Percentiles rank a stretch among this genome's conserved stretches.
Conservation (phyloP, 2,888 invertebrate species). For the Aquatica leii region DNA sequence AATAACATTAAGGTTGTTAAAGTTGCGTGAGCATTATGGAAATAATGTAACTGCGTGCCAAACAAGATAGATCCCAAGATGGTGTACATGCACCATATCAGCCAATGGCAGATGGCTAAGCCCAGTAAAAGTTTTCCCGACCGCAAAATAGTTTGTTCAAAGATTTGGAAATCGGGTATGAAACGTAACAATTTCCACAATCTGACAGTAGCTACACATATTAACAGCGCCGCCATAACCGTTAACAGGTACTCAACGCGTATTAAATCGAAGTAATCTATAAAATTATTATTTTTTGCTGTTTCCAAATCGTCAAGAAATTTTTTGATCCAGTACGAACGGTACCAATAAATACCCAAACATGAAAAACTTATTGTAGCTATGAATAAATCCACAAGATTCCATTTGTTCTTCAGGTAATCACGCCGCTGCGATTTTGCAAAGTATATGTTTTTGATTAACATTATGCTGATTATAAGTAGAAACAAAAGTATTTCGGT, state of each 20-base stretch:
- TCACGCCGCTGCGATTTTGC: not conserved
- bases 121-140: constrained; percentile 25
- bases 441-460: constrained; percentile 18
- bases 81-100: constrained; percentile 31
- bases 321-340: constrained; percentile 25
- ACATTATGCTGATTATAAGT: constrained; percentile 27
- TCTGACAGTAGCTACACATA: constrained; percentile 39
- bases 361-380: constrained; percentile 33
- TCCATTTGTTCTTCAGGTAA: constrained; percentile 34
- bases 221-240: constrained; percentile 34
- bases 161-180: constrained; percentile 38
- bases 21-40: constrained; percentile 25
- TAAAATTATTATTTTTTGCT: constrained; percentile 39
- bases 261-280: constrained; percentile 36
- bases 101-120: constrained; percentile 28
- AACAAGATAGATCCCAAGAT: constrained; percentile 33
- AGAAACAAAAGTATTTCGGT: constrained; percentile 32
- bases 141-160: constrained; percentile 38
- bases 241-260: constrained; percentile 32
- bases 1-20: constrained; percentile 37
- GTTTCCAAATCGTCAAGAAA: constrained; percentile 36
- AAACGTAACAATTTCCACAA: constrained; percentile 43
- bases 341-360: constrained; percentile 29
- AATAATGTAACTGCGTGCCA: constrained; percentile 35
- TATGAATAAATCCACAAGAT: constrained; percentile 35